A percentile compares a stretch with the other conserved stretches of the same genome.
These are phyloP conservation scores for Streptopelia turtur DNA, from an alignment of 2,797 vertebrate genomes.

Conservation along the genomic window DNA sequence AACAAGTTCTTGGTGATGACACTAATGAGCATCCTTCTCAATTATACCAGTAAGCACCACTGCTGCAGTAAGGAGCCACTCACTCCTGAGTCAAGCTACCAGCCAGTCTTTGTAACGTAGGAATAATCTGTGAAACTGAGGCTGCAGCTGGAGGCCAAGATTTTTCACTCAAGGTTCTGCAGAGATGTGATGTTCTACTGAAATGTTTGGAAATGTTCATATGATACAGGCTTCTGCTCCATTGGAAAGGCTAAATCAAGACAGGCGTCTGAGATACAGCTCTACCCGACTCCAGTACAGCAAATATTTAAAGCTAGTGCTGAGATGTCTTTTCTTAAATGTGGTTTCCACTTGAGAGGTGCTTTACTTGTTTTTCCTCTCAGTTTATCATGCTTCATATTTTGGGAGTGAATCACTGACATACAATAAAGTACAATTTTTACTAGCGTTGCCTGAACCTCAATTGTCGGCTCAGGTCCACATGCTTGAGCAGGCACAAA, in stretches of 20 bases:
- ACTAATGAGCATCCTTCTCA: neutral
- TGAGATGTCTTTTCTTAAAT: constrained; percentile 17
- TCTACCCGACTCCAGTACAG: neutral
- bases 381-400: constrained; percentile 25
- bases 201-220: constrained; percentile 42
- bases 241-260: constrained; percentile 26
- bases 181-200: constrained; percentile 21
- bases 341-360: constrained; percentile 17
- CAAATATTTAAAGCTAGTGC: constrained; percentile 4
- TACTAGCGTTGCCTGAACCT: constrained; percentile 5
- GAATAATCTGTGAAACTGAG: constrained; percentile 53
- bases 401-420: constrained; percentile 40
- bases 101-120: constrained; percentile 20
- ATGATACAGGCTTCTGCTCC: constrained; percentile 1
- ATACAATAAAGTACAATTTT: constrained; percentile 38
- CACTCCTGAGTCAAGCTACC: constrained; percentile 27
- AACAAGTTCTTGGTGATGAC: neutral
- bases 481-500: neutral
- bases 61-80: constrained; percentile 9
- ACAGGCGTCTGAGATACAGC: neutral
- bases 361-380: constrained; percentile 24
- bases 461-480: neutral
- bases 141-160: constrained; percentile 30
- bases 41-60: neutral
- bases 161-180: constrained; percentile 31